Evolutionary conservation across 2,113 vertebrate species (phyloP), one percentile per base, ranked within the genome.

Genomic region (Pica pica): DNA sequence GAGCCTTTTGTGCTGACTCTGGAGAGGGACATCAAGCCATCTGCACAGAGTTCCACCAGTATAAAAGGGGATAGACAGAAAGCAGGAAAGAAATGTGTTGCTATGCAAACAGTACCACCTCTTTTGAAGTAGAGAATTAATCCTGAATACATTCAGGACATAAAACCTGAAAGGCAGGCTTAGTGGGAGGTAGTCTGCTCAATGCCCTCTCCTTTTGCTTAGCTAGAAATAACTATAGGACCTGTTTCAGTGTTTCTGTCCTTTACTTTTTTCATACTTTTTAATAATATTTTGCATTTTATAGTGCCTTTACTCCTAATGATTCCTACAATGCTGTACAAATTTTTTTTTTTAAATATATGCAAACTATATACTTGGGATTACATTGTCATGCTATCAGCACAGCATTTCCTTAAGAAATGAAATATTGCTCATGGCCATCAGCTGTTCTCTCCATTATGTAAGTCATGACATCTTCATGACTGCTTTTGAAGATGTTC

Each of bases 71-170:
- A 83, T n/a, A 81, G 82, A 47, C 16, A 64, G 37, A 69, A 63
- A 83, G 28, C 46, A 90, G 83, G 49, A 95, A 93, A 47, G 47
- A 91, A 89, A 90, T 55, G 4, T 17, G 24, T 79, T 92, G 42
- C 74, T 91, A 71, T 91, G 50, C 64, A 79, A 93, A 94, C 12
- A 86, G 37, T n/a, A 56, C 28, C 75, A 70, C 52, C 31, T 86
- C 88, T 93, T 97, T 86, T 94, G 95, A 95, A 95, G 88, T 11
- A 82, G 55, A 68, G 50, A 82, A 78, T 93, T 95, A 95, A 94
- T 88, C 55, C 91, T 68, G 75, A 95, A 91, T 88, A 35, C 46
- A 91, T 94, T 85, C 83, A 93, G 86, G 57, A 90, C 55, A 74
- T 65, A 74, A 84, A 78, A 90, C 47, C 86, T 92, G 86, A 96